Evolutionary conservation across 2,888 invertebrate species (phyloP).

Genomic region (Xanthostigma xanthostigma): DNA sequence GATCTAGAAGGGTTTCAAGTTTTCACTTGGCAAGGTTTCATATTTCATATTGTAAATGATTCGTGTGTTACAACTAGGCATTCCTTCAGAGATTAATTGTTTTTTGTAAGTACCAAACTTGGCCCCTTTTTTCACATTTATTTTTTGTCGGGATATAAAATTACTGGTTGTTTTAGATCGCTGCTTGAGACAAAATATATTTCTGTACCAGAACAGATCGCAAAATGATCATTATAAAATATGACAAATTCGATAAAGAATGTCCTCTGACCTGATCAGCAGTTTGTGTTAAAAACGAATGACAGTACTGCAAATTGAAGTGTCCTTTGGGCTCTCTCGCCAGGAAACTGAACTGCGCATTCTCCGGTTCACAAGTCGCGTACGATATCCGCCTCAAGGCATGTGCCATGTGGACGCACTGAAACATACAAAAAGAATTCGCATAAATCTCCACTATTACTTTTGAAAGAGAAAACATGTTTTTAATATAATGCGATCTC

Average conservation of each 20-base stretch:
- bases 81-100: too few relatives aligned
- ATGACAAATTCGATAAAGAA: not conserved
- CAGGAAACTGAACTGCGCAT: slow-evolving; percentile 67
- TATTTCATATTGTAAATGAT: too few relatives aligned
- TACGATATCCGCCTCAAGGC: slow-evolving; percentile 70
- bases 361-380: slow-evolving; percentile 69
- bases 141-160: too few relatives aligned
- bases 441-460: not conserved
- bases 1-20: too few relatives aligned
- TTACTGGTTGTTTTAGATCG: too few relatives aligned
- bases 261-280: slow-evolving; percentile 50
- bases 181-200: too few relatives aligned
- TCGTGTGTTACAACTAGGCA: too few relatives aligned
- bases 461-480: not conserved
- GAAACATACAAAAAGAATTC: slow-evolving; percentile 23
- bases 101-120: too few relatives aligned
- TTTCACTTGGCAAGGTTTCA: too few relatives aligned
- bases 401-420: slow-evolving; percentile 74
- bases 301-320: slow-evolving; percentile 60
- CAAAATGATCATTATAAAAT: too few relatives aligned
- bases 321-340: slow-evolving; percentile 54
- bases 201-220: too few relatives aligned
- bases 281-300: slow-evolving; percentile 63
- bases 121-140: too few relatives aligned
- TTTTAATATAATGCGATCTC: not conserved